Percentiles rank a stretch among this genome's conserved stretches.
Conservation (phyloP, 2,113 vertebrate species). For the Petaurus breviceps region DNA sequence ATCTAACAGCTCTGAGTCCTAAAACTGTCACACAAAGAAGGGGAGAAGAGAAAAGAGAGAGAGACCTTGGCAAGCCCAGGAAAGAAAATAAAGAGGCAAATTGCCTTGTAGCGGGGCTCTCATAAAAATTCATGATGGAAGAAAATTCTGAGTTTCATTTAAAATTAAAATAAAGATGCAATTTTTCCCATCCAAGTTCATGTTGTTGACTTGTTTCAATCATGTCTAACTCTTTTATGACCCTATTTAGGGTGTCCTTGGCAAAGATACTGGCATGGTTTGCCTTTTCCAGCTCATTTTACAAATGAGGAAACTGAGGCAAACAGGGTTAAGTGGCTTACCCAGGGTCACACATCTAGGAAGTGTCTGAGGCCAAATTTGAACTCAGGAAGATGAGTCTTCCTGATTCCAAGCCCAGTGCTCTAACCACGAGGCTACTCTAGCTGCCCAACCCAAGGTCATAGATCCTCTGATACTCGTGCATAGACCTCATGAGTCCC, state of each 20-base stretch:
- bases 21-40: background rate
- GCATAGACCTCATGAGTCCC: background rate
- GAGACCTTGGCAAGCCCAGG: background rate
- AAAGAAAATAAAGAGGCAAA: background rate
- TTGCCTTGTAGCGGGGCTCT: background rate
- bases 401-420: background rate
- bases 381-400: background rate
- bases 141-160: background rate
- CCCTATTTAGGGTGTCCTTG: background rate
- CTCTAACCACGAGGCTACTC: background rate
- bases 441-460: background rate
- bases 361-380: background rate
- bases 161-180: background rate
- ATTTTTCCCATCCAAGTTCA: background rate
- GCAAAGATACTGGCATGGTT: background rate
- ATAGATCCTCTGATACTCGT: background rate
- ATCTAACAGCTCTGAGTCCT: background rate
- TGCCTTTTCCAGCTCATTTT: background rate
- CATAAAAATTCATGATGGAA: background rate
- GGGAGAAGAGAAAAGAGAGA: background rate
- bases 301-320: background rate
- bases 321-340: background rate
- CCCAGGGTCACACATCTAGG: background rate
- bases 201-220: background rate
- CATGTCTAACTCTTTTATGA: background rate